Evolutionary conservation across 2,797 vertebrate genomes (phyloP).

Genomic region (Chaetophractus vellerosus): DNA sequence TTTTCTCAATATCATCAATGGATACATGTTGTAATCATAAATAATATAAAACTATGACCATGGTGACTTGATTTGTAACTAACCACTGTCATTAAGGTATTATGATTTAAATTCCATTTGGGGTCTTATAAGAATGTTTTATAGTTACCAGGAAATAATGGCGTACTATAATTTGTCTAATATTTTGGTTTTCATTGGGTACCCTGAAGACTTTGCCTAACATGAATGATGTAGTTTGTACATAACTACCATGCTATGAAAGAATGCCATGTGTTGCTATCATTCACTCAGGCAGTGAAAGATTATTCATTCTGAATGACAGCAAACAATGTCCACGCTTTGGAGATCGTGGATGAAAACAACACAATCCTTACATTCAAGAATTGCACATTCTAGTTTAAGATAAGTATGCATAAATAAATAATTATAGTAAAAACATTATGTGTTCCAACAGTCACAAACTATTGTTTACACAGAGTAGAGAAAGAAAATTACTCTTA

Average conservation of each 20-base stretch:
- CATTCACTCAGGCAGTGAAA: not conserved
- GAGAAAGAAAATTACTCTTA: not conserved
- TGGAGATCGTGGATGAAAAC: not conserved
- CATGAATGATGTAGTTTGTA: not conserved
- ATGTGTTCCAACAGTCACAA: not conserved
- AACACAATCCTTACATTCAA: not conserved
- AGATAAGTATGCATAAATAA: slow-evolving; percentile 8
- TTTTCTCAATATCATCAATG: slow-evolving; percentile 6
- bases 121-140: not conserved
- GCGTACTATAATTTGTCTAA: not conserved
- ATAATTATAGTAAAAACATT: not conserved
- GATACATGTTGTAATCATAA: not conserved
- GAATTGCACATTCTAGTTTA: not conserved
- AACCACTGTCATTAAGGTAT: not conserved
- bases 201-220: not conserved
- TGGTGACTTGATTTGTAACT: not conserved
- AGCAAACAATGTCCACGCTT: not conserved
- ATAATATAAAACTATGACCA: not conserved
- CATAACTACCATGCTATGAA: not conserved
- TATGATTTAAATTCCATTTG: not conserved
- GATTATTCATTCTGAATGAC: not conserved
- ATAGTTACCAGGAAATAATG: not conserved
- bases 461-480: not conserved
- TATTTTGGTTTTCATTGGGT: not conserved
- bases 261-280: not conserved